These are phyloP conservation scores for Atherinomorus stipes DNA, from an alignment of 2,113 vertebrate genomes.

Conservation along the genomic window DNA sequence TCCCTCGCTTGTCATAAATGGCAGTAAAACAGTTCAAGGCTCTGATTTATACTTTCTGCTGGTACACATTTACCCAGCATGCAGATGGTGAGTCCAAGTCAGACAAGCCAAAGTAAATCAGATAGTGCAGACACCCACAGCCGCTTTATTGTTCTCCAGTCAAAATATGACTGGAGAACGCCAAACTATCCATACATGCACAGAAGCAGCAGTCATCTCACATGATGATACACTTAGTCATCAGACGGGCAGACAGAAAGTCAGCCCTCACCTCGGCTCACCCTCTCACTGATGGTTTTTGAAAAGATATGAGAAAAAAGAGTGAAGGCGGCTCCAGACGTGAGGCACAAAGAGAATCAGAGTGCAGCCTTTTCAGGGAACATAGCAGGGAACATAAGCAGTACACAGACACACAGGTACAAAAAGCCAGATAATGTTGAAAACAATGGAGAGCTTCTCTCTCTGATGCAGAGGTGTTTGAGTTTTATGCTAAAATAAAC, in stretches of 20 bases:
- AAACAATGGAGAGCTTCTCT: not conserved
- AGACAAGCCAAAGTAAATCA: conserved; percentile 51
- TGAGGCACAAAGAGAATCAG: not conserved
- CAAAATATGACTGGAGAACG: conserved; percentile 51
- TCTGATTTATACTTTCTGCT: conserved; percentile 42
- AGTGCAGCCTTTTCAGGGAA: not conserved
- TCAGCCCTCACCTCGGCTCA: conserved; percentile 44
- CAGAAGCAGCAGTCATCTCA: conserved; percentile 30
- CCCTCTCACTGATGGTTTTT: conserved; percentile 5
- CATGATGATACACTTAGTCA: conserved; percentile 65
- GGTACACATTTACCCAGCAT: conserved; percentile 6
- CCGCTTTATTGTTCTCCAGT: conserved; percentile 44
- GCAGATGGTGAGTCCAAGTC: conserved; percentile 44
- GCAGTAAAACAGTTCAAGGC: conserved; percentile 55
- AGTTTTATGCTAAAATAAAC: conserved; percentile 29
- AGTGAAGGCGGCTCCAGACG: not conserved
- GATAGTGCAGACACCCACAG: conserved; percentile 50
- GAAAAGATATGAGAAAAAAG: not conserved
- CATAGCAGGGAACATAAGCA: not conserved
- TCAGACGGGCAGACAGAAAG: conserved; percentile 32
- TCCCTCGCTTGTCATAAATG: conserved; percentile 40
- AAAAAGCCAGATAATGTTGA: not conserved
- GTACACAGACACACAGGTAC: not conserved
- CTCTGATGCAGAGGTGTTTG: conserved; percentile 3
- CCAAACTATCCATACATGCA: conserved; percentile 47